phyloP scores from a whole-genome alignment of 2,888 invertebrate genomes.

The Omphaloscelis lunosa region DNA sequence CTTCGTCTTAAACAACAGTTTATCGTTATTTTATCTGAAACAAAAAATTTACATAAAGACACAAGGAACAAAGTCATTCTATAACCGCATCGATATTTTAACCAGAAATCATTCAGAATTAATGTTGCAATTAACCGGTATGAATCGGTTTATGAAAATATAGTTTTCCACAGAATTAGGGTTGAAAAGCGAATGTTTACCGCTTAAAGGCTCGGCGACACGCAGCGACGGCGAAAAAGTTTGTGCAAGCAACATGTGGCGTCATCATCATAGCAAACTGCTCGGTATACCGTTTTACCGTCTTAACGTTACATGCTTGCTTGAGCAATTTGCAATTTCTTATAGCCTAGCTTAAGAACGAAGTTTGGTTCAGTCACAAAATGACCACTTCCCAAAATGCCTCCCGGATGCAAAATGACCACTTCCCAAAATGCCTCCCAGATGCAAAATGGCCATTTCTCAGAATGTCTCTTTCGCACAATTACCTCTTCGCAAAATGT shows the following conservation, averaged over 20 bases:
- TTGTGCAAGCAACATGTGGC: not conserved
- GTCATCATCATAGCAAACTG: not conserved
- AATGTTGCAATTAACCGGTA: not conserved
- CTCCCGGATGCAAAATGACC: too few relatives aligned
- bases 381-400: too few relatives aligned
- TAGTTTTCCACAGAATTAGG: not conserved
- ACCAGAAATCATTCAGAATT: not conserved
- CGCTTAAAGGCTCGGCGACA: not conserved
- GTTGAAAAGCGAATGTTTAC: not conserved
- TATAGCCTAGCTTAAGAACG: not conserved
- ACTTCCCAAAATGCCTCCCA: too few relatives aligned
- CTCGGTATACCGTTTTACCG: not conserved
- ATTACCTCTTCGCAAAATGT: too few relatives aligned
- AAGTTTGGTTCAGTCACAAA: not conserved
- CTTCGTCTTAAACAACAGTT: slow-evolving; percentile 18
- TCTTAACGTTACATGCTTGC: not conserved
- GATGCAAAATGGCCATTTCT: too few relatives aligned
- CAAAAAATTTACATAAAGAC: not conserved
- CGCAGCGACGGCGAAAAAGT: not conserved
- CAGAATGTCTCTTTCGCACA: too few relatives aligned
- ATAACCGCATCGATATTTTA: not conserved
- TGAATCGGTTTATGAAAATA: not conserved
- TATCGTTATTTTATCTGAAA: slow-evolving; percentile 14
- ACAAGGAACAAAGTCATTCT: not conserved
- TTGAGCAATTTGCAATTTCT: not conserved